Conservation (phyloP, 64 coral and sea anemone species). For the Pocillopora verrucosa region DNA sequence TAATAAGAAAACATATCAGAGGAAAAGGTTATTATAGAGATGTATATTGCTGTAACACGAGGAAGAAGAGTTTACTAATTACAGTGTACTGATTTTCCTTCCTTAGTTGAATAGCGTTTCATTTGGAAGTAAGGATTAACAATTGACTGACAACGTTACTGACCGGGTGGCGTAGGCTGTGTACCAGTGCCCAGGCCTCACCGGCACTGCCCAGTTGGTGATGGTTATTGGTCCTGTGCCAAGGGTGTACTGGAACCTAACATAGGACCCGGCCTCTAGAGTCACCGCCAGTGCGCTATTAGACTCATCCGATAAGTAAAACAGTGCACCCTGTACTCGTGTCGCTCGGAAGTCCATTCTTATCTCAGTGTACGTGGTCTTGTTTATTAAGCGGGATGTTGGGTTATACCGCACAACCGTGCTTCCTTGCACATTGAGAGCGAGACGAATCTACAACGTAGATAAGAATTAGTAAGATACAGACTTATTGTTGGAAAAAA, state of each 20-base stretch:
- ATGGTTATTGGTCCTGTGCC: slow-evolving; percentile 65
- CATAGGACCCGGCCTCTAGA: slow-evolving; percentile 47
- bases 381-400: slow-evolving; percentile 46
- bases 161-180: slow-evolving; percentile 94
- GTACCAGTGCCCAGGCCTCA: slow-evolving; percentile 77
- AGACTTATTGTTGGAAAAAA: too few species aligned
- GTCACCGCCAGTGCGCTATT: slow-evolving; percentile 59
- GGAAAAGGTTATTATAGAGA: not conserved
- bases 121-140: not conserved
- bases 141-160: not conserved
- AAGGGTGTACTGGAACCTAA: slow-evolving; percentile 82
- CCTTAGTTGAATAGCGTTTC: too few species aligned
- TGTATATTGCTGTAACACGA: not conserved
- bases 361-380: slow-evolving; percentile 69
- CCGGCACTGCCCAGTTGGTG: slow-evolving; percentile 77
- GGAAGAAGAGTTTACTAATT: not conserved
- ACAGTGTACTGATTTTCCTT: not conserved
- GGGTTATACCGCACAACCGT: slow-evolving; percentile 77
- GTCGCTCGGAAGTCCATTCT: slow-evolving; percentile 81
- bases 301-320: slow-evolving; percentile 66
- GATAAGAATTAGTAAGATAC: not conserved
- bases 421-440: slow-evolving; percentile 75
- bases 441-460: slow-evolving; percentile 77
- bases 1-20: not conserved
- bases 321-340: slow-evolving; percentile 57